These are phyloP conservation scores for Cephus runcator DNA, from an alignment of 2,888 invertebrate genomes.

Conservation along the genomic window DNA sequence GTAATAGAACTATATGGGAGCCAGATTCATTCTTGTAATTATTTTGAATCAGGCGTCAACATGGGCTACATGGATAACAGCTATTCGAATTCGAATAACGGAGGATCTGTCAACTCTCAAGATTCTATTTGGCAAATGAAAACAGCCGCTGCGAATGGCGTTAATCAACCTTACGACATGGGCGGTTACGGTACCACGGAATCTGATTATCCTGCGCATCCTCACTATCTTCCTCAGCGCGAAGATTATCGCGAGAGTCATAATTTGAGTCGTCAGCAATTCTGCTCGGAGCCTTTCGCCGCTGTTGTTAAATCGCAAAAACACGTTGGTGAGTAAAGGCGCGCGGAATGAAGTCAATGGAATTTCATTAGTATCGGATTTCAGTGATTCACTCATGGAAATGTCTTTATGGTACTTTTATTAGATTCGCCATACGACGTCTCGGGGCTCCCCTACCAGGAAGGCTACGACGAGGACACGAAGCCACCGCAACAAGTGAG, in stretches of 20 bases:
- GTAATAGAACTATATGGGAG: not conserved
- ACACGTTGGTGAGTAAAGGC: constrained; percentile 79
- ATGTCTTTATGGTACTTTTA: constrained; percentile 45
- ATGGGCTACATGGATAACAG: constrained; percentile 93
- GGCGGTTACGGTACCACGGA: constrained; percentile 86
- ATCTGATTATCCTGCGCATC: constrained; percentile 84
- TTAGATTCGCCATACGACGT: constrained; percentile 94
- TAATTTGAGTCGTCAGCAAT: constrained; percentile 87
- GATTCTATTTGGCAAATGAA: constrained; percentile 96
- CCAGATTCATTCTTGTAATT: not conserved
- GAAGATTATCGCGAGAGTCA: constrained; percentile 82
- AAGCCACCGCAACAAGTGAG: constrained; percentile 89
- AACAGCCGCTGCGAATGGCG: constrained; percentile 82
- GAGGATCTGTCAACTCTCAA: constrained; percentile 95
- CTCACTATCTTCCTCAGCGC: constrained; percentile 77
- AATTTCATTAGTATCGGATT: not conserved
- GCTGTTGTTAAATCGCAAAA: constrained; percentile 92
- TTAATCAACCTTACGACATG: constrained; percentile 79
- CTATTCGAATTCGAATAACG: constrained; percentile 93
- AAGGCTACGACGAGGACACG: constrained; percentile 79
- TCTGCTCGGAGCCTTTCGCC: constrained; percentile 88
- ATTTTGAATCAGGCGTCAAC: constrained; percentile 75
- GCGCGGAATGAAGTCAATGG: not conserved
- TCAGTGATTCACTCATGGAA: not conserved
- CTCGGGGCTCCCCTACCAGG: constrained; percentile 89